Conservation (phyloP, 2,797 vertebrate genomes). For the Tamandua tetradactyla region DNA sequence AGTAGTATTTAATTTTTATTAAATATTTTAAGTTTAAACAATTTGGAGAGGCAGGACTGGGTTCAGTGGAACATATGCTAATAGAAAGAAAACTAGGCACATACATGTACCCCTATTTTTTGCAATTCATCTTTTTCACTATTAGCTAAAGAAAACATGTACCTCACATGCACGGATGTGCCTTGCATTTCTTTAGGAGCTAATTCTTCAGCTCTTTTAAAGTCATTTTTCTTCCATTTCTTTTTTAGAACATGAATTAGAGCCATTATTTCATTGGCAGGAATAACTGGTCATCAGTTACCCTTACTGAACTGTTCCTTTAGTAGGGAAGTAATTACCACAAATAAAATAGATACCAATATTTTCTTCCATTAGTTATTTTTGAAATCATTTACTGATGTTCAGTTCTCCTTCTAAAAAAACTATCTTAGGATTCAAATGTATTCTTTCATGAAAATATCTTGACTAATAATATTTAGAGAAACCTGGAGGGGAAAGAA, state of each 20-base stretch:
- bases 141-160: neutral
- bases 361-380: slow-evolving; percentile 24
- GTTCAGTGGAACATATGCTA: neutral
- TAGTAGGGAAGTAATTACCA: slow-evolving; percentile 49
- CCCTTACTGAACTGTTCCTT: slow-evolving; percentile 28
- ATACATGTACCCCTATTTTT: neutral
- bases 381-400: slow-evolving; percentile 60
- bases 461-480: slow-evolving; percentile 62
- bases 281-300: neutral
- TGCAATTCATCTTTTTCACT: neutral
- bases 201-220: neutral
- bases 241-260: neutral
- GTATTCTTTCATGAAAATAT: slow-evolving; percentile 58
- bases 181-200: neutral
- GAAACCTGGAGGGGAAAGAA: neutral
- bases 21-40: neutral
- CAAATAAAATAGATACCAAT: slow-evolving; percentile 31
- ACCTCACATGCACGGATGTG: neutral
- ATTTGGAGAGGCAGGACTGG: neutral
- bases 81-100: neutral
- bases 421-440: slow-evolving; percentile 4
- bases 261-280: neutral
- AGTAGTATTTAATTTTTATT: neutral
- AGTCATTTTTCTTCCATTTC: neutral
- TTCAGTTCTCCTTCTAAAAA: slow-evolving; percentile 33